phyloP scores from a whole-genome alignment of 2,113 vertebrate genomes.

The Xiphophorus maculatus region DNA sequence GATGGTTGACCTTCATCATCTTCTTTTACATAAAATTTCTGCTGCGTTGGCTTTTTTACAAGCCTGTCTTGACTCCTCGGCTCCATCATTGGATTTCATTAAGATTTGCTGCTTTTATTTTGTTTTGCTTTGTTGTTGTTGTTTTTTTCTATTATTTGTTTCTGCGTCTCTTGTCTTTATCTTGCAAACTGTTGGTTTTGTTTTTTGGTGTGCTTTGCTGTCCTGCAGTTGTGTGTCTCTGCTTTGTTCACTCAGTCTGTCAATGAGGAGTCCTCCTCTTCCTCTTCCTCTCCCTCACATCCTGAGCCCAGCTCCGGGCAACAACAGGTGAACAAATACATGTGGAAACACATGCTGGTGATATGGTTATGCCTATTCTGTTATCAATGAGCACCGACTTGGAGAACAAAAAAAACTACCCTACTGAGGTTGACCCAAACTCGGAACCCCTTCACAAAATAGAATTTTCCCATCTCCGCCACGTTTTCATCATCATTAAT shows the following conservation, averaged over 20 bases:
- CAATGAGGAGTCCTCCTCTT: constrained; percentile 81
- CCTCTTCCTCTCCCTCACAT: constrained; percentile 83
- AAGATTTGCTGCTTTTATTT: neutral
- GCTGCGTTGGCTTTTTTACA: neutral
- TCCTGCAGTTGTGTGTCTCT: constrained; percentile 48
- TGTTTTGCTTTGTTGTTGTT: neutral
- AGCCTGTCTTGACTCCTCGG: too few relatives aligned
- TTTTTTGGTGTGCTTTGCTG: constrained; percentile 36
- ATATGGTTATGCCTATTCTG: neutral
- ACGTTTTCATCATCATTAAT: constrained; percentile 19
- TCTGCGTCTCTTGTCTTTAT: neutral
- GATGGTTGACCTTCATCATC: too few relatives aligned
- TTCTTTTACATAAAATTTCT: neutral
- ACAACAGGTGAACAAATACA: constrained; percentile 60
- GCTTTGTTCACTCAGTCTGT: constrained; percentile 90
- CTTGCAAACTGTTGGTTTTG: neutral
- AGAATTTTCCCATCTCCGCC: neutral
- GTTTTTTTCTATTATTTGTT: neutral
- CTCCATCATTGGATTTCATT: neutral
- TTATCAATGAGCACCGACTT: neutral
- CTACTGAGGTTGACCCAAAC: neutral
- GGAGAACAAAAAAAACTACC: too few relatives aligned
- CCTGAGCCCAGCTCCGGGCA: constrained; percentile 33
- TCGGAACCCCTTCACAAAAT: neutral
- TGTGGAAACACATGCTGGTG: neutral